A percentile compares a stretch with the other conserved stretches of the same genome.
These are phyloP conservation scores for Noctua pronuba DNA, from an alignment of 2,888 invertebrate genomes.

Conservation along the genomic window DNA sequence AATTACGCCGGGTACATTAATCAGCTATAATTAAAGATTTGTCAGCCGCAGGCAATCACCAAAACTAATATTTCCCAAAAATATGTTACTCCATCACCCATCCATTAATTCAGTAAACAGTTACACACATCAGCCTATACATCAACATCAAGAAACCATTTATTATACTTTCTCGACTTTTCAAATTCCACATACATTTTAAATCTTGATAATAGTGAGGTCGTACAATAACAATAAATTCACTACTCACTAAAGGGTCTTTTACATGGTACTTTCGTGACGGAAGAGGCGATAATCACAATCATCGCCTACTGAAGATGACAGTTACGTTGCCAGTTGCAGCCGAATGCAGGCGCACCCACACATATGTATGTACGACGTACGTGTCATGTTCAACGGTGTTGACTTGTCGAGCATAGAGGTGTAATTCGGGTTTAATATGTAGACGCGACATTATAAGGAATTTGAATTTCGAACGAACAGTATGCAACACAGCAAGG, in stretches of 20 bases:
- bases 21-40: conserved; percentile 1
- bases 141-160: conserved; percentile 42
- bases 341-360: conserved; percentile 71
- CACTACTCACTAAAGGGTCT: conserved; percentile 41
- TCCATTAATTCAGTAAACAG: conserved; percentile 40
- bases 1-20: neutral
- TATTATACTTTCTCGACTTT: conserved; percentile 54
- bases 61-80: conserved; percentile 10
- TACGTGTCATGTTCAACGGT: conserved; percentile 48
- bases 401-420: conserved; percentile 26
- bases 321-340: conserved; percentile 72
- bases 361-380: too few species aligned
- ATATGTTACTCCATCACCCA: conserved; percentile 12
- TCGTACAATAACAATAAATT: conserved; percentile 64
- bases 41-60: neutral
- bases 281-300: conserved; percentile 66
- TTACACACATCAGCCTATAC: conserved; percentile 33
- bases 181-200: conserved; percentile 29
- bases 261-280: conserved; percentile 60
- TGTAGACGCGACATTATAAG: conserved; percentile 42
- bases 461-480: conserved; percentile 18
- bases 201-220: conserved; percentile 53
- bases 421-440: neutral
- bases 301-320: conserved; percentile 70
- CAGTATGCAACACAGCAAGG: neutral